Percentiles rank a stretch among this genome's conserved stretches.
Conservation (phyloP, 2,113 vertebrate species). For the Muntiacus muntjak region DNA sequence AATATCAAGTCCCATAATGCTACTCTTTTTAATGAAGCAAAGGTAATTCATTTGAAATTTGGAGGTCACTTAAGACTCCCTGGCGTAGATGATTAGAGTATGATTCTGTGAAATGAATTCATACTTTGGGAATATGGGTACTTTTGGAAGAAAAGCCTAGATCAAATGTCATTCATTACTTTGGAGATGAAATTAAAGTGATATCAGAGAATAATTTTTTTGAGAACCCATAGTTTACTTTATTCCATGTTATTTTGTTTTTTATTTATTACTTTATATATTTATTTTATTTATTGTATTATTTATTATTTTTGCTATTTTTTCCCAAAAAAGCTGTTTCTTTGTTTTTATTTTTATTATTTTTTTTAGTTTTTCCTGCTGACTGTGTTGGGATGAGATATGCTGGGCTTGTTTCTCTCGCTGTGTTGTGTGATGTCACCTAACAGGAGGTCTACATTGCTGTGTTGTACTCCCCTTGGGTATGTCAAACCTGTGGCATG, state of each 20-base stretch:
- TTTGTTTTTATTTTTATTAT: not conserved
- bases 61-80: not conserved
- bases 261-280: not conserved
- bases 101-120: not conserved
- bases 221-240: not conserved
- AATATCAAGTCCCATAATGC: not conserved
- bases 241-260: not conserved
- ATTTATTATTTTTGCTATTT: not conserved
- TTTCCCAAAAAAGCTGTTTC: not conserved
- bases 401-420: not conserved
- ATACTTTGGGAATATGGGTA: not conserved
- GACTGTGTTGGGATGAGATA: not conserved
- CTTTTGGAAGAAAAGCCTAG: not conserved
- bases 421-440: not conserved
- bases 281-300: not conserved
- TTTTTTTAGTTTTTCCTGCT: not conserved
- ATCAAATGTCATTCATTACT: not conserved
- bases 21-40: not conserved
- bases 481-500: not conserved
- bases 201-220: constrained; percentile 5
- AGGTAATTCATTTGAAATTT: not conserved
- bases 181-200: not conserved
- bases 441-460: not conserved
- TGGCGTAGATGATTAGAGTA: not conserved
- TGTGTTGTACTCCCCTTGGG: not conserved